Evolutionary conservation across 1,140 invertebrate genomes (phyloP).

Genomic region (Panagrolaimus sp.): DNA sequence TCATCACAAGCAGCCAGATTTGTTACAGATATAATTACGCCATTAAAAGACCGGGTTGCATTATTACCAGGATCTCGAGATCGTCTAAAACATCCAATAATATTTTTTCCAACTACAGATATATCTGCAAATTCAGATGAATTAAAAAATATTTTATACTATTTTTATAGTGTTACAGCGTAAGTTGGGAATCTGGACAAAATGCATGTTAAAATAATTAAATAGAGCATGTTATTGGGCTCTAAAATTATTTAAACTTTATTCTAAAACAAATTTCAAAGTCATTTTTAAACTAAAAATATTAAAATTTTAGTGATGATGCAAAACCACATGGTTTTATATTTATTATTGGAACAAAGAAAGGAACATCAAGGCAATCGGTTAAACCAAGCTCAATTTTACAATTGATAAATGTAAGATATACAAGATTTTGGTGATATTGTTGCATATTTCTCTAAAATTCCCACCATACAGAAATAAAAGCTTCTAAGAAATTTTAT

Average conservation of each 20-base stretch:
- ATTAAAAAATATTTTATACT: slow-evolving; percentile 6
- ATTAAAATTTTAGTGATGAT: slow-evolving; percentile 15
- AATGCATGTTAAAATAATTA: no score
- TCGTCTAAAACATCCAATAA: slow-evolving; percentile 1
- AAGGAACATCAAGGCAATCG: slow-evolving; percentile 13
- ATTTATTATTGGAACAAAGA: slow-evolving; percentile 20
- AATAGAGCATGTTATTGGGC: no score
- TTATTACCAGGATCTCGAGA: slow-evolving; percentile 19
- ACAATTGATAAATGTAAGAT: slow-evolving; percentile 16
- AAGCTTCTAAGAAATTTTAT: no score
- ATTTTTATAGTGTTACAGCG: slow-evolving; percentile 11
- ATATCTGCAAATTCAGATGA: background rate
- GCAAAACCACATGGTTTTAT: slow-evolving; percentile 14
- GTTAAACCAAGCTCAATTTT: slow-evolving; percentile 13
- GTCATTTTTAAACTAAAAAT: background rate
- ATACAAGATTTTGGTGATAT: no score
- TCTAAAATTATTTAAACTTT: no score
- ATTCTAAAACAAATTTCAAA: no score
- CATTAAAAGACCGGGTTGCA: slow-evolving; percentile 15
- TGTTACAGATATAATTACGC: background rate
- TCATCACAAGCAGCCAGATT: background rate
- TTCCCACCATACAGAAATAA: no score
- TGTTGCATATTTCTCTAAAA: no score
- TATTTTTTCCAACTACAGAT: slow-evolving; percentile 16
- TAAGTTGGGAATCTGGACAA: background rate